Evolutionary conservation across 2,888 invertebrate genomes (phyloP).

Genomic region (Hemicrepidius hirtus): DNA sequence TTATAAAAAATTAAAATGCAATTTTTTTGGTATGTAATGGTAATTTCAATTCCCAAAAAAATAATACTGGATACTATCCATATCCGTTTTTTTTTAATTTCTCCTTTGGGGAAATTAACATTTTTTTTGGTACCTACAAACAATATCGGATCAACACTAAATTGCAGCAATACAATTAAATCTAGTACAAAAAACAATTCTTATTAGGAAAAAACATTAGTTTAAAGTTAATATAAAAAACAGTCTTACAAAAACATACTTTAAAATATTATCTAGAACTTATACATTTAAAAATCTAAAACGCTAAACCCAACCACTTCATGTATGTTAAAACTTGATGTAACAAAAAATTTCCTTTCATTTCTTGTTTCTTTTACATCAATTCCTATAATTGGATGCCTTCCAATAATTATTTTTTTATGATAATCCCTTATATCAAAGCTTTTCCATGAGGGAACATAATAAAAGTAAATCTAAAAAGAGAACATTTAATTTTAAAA

Average conservation of each 20-base stretch:
- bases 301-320: constrained; percentile 58
- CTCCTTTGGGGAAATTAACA: too few relatives aligned
- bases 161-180: too few relatives aligned
- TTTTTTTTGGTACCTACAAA: too few relatives aligned
- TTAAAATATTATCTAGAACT: background rate
- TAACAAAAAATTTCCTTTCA: constrained; percentile 67
- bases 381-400: constrained; percentile 68
- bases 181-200: too few relatives aligned
- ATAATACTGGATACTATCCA: too few relatives aligned
- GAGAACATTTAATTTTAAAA: background rate
- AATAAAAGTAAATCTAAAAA: constrained; percentile 68
- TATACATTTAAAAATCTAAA: background rate
- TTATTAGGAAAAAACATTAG: background rate
- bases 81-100: too few relatives aligned
- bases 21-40: too few relatives aligned
- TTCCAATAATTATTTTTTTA: constrained; percentile 65
- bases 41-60: too few relatives aligned
- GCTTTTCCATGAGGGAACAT: constrained; percentile 68
- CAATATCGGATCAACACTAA: too few relatives aligned
- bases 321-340: constrained; percentile 67
- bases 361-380: constrained; percentile 65
- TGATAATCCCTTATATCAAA: constrained; percentile 67
- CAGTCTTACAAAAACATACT: background rate
- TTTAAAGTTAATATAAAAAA: constrained; percentile 4
- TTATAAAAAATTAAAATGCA: too few relatives aligned